A percentile compares a stretch with the other conserved stretches of the same genome.
These are phyloP conservation scores for Oenanthe oenanthe DNA, from an alignment of 2,113 vertebrate species.

Conservation along the genomic window DNA sequence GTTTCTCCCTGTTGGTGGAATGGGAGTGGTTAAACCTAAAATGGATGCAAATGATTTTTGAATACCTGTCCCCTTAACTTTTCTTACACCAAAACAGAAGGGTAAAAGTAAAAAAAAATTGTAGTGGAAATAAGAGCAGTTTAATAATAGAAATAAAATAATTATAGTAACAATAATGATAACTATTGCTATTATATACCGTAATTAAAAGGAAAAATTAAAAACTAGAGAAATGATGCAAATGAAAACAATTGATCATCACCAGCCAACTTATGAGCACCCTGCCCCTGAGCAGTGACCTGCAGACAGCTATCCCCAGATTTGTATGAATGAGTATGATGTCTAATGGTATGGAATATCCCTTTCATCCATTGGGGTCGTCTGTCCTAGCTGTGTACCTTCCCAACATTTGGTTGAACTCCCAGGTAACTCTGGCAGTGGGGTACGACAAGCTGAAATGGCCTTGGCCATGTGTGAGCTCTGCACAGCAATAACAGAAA, in stretches of 20 bases:
- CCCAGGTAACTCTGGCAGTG: neutral
- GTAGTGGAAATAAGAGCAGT: neutral
- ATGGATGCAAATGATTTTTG: neutral
- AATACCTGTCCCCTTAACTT: neutral
- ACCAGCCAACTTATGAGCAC: neutral
- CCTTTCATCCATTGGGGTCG: neutral
- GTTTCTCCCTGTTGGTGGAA: neutral
- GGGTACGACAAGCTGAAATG: accelerated
- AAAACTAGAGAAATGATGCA: neutral
- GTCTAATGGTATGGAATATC: neutral
- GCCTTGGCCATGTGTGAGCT: neutral
- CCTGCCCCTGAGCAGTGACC: no score
- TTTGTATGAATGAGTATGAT: neutral
- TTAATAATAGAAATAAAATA: neutral
- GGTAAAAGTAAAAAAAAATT: neutral
- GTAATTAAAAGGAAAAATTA: neutral
- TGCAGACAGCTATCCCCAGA: neutral
- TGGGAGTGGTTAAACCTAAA: neutral
- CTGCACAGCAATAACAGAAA: neutral
- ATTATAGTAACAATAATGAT: neutral
- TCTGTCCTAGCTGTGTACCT: neutral
- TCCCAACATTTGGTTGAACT: neutral
- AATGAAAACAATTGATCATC: neutral
- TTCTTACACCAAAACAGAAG: neutral
- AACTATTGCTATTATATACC: no score